These are phyloP conservation scores for Probosciger aterrimus DNA, from an alignment of 2,113 vertebrate species.

Conservation along the genomic window DNA sequence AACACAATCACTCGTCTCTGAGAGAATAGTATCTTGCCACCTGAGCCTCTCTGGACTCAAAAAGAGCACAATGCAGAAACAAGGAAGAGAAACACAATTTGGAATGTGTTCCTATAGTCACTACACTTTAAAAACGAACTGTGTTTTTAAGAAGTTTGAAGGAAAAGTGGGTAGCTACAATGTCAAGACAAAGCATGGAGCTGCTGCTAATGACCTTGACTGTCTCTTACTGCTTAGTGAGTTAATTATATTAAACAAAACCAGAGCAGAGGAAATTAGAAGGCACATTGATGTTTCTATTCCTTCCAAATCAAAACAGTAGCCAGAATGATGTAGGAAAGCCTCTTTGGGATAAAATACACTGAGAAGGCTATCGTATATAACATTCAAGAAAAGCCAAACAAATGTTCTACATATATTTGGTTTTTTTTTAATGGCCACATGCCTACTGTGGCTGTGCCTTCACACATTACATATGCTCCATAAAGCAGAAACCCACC, in stretches of 20 bases:
- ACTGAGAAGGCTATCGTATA: background rate
- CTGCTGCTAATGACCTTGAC: background rate
- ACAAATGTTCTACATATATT: background rate
- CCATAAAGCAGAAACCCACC: background rate
- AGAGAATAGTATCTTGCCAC: background rate
- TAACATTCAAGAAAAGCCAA: background rate
- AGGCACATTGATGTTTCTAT: constrained; percentile 25
- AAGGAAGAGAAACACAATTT: background rate
- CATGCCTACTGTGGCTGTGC: background rate
- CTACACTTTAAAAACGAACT: background rate
- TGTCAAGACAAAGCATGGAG: constrained; percentile 26
- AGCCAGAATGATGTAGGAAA: constrained; percentile 9
- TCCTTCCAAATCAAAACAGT: constrained; percentile 36
- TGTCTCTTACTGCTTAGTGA: constrained; percentile 8
- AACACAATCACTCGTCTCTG: background rate
- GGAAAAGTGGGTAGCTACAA: background rate
- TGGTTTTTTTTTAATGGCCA: background rate
- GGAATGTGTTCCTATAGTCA: background rate
- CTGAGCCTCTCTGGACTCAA: background rate
- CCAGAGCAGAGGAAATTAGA: constrained; percentile 49
- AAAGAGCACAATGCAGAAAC: background rate
- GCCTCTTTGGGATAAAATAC: background rate
- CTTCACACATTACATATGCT: background rate
- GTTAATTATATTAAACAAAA: constrained; percentile 22
- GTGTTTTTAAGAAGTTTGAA: background rate